A percentile compares a stretch with the other conserved stretches of the same genome.
phyloP scores from a whole-genome alignment of 2,113 vertebrate genomes.

The Collichthys lucidus region DNA sequence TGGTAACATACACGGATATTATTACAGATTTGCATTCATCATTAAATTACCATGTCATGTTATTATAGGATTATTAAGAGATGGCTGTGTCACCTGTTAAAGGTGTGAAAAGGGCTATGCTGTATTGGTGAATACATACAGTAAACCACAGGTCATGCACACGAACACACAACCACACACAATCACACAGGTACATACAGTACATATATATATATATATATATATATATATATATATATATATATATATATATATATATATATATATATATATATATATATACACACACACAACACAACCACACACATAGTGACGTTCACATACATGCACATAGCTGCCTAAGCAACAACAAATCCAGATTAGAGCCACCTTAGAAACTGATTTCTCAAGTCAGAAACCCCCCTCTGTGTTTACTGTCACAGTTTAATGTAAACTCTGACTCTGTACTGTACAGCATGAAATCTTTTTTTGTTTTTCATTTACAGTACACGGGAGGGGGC shows the following conservation, averaged over 20 bases:
- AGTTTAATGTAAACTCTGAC: constrained; percentile 60
- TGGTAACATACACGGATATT: constrained; percentile 70
- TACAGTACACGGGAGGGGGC: constrained; percentile 34
- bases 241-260: no score
- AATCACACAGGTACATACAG: constrained; percentile 6
- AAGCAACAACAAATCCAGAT: constrained; percentile 61
- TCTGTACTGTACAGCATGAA: constrained; percentile 74
- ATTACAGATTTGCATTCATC: constrained; percentile 66
- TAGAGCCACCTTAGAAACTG: constrained; percentile 53
- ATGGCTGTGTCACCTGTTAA: constrained; percentile 68
- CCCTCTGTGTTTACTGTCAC: constrained; percentile 19
- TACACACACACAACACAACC: background rate
- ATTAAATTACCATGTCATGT: constrained; percentile 61
- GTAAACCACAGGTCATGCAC: constrained; percentile 40
- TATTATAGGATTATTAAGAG: constrained; percentile 63
- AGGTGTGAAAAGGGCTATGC: constrained; percentile 81
- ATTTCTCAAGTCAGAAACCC: constrained; percentile 62
- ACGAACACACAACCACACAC: constrained; percentile 6
- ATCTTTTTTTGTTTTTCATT: constrained; percentile 48
- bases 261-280: background rate
- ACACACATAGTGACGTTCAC: constrained; percentile 23
- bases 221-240: no score
- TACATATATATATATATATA: background rate
- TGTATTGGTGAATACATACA: constrained; percentile 71
- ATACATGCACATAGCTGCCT: constrained; percentile 68